These are phyloP conservation scores for Astyanax mexicanus DNA, from an alignment of 2,797 vertebrate genomes.

Conservation along the genomic window DNA sequence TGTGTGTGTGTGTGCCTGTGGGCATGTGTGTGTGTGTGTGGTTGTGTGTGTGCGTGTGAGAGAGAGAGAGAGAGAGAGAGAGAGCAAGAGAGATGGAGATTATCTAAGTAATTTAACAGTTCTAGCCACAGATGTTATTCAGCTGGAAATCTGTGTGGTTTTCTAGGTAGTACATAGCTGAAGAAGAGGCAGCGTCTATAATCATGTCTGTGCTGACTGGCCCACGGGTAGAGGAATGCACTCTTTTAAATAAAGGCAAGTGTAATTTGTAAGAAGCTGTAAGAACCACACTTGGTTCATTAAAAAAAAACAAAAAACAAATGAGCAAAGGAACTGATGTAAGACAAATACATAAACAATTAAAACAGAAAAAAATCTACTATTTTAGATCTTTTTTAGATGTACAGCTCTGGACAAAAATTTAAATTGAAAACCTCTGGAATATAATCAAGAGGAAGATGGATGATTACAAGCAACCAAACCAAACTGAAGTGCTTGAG, in stretches of 20 bases:
- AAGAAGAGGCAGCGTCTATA: neutral
- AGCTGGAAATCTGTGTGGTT: neutral
- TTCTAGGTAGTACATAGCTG: neutral
- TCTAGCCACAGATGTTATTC: neutral
- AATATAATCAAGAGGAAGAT: too few relatives aligned
- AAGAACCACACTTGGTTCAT: too few relatives aligned
- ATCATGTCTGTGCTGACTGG: neutral
- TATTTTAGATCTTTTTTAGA: too few relatives aligned
- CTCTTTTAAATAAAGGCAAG: neutral
- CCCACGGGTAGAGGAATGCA: neutral
- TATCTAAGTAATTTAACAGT: neutral
- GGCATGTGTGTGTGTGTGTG: neutral
- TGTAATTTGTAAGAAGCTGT: too few relatives aligned
- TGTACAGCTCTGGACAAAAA: too few relatives aligned
- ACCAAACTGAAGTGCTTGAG: too few relatives aligned
- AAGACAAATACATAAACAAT: too few relatives aligned
- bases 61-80: neutral
- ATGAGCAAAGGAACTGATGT: too few relatives aligned
- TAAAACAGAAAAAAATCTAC: too few relatives aligned
- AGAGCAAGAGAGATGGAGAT: neutral
- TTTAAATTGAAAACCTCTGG: too few relatives aligned
- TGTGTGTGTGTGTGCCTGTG: neutral
- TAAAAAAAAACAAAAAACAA: too few relatives aligned
- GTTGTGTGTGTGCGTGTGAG: neutral
- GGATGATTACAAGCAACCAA: too few relatives aligned